A percentile compares a stretch with the other conserved stretches of the same genome.
Evolutionary conservation across 2,888 invertebrate species (phyloP).

Genomic region (Glaucopsyche alexis): DNA sequence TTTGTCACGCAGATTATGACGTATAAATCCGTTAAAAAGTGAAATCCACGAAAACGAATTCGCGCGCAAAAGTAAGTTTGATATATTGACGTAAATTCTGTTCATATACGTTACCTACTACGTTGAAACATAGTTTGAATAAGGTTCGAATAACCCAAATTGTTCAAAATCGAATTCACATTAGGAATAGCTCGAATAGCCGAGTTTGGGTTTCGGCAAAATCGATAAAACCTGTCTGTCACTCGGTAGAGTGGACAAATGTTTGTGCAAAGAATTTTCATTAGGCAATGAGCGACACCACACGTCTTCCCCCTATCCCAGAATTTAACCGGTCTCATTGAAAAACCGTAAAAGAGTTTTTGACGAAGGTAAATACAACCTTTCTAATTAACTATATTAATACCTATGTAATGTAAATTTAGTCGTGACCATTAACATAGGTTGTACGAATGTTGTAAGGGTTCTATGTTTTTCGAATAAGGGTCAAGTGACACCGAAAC

Average conservation of each 20-base stretch:
- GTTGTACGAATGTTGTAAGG: too few relatives aligned
- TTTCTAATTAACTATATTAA: neutral
- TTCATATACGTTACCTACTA: neutral
- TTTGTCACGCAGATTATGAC: too few relatives aligned
- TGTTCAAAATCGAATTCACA: neutral
- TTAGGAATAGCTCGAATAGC: constrained; percentile 19
- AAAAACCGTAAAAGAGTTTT: neutral
- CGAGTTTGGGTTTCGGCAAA: constrained; percentile 21
- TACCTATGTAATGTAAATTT: too few relatives aligned
- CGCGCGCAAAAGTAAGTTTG: too few relatives aligned
- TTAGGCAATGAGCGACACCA: constrained; percentile 42
- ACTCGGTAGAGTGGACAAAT: constrained; percentile 41
- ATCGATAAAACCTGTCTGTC: constrained; percentile 42
- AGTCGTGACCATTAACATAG: too few relatives aligned
- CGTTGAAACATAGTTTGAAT: neutral
- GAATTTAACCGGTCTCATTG: constrained; percentile 14
- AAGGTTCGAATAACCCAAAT: neutral
- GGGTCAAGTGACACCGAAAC: too few relatives aligned
- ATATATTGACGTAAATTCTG: too few relatives aligned
- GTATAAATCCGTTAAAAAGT: too few relatives aligned
- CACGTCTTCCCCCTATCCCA: constrained; percentile 38
- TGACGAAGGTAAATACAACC: neutral
- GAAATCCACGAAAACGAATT: too few relatives aligned
- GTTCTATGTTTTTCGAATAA: too few relatives aligned
- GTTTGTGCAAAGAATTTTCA: constrained; percentile 48